A percentile compares a stretch with the other conserved stretches of the same genome.
Evolutionary conservation across 2,797 vertebrate species (phyloP).

Genomic region (Xiphophorus birchmanni): DNA sequence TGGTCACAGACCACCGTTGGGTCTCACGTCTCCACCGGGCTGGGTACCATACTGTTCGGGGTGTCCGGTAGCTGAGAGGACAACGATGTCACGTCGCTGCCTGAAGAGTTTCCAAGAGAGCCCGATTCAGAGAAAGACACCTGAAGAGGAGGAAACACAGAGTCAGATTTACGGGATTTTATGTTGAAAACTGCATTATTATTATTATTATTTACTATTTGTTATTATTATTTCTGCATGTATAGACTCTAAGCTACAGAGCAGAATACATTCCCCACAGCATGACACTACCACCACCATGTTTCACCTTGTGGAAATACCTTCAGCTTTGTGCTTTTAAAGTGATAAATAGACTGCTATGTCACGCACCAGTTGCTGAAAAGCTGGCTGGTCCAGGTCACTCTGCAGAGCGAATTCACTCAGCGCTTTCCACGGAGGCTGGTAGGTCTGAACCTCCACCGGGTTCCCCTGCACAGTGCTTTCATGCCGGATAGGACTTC

Average conservation of each 20-base stretch:
- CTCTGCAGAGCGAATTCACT: slow-evolving; percentile 97
- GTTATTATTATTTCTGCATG: background rate
- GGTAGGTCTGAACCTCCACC: slow-evolving; percentile 98
- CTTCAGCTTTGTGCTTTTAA: background rate
- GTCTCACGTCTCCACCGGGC: slow-evolving; percentile 96
- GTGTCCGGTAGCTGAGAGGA: slow-evolving; percentile 98
- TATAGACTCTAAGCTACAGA: background rate
- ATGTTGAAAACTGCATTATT: slow-evolving; percentile 17
- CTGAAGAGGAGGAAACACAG: slow-evolving; percentile 66
- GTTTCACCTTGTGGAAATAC: background rate
- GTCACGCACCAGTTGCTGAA: slow-evolving; percentile 92
- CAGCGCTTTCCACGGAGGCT: slow-evolving; percentile 97
- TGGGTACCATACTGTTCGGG: slow-evolving; percentile 98
- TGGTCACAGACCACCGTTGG: slow-evolving; percentile 23
- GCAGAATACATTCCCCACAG: background rate
- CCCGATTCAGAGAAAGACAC: slow-evolving; percentile 97
- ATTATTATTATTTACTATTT: too few species aligned
- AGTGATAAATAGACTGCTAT: slow-evolving; percentile 4
- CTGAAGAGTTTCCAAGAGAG: slow-evolving; percentile 94
- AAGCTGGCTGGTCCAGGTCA: slow-evolving; percentile 95
- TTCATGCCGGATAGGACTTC: slow-evolving; percentile 95
- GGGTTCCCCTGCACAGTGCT: slow-evolving; percentile 91
- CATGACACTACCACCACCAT: background rate
- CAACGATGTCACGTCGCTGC: slow-evolving; percentile 96
- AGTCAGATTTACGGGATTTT: slow-evolving; percentile 16